Conservation (phyloP, 64 coral and sea anemone species). For the Platygyra sinensis region DNA sequence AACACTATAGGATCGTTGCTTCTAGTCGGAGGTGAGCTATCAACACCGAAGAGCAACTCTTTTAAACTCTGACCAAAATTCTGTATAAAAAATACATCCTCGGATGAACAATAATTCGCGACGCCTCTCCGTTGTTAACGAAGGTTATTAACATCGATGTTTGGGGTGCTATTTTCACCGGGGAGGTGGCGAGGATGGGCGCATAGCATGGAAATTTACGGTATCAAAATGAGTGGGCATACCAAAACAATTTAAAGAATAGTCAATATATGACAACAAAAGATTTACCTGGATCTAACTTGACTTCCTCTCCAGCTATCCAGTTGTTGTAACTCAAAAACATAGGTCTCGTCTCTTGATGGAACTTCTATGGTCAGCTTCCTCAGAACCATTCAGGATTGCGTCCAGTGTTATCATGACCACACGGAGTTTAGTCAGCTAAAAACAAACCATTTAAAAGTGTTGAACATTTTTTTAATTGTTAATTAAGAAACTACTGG, state of each 20-base stretch:
- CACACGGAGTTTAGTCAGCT: constrained; percentile 89
- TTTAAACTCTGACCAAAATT: too few relatives aligned
- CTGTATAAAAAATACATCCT: too few relatives aligned
- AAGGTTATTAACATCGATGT: too few relatives aligned
- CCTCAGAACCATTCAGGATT: constrained; percentile 87
- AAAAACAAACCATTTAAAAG: not conserved
- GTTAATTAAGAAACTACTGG: not conserved
- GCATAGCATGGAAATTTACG: not conserved
- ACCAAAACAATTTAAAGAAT: too few relatives aligned
- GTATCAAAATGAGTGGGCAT: too few relatives aligned
- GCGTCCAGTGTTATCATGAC: constrained; percentile 80
- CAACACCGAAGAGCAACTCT: too few relatives aligned
- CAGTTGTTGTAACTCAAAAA: constrained; percentile 86
- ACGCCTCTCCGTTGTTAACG: too few relatives aligned
- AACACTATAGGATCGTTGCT: too few relatives aligned
- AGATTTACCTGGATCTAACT: constrained; percentile 74
- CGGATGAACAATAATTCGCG: too few relatives aligned
- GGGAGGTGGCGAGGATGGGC: too few relatives aligned
- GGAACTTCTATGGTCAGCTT: constrained; percentile 83
- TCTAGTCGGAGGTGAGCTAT: too few relatives aligned
- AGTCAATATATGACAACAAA: not conserved
- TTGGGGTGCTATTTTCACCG: too few relatives aligned
- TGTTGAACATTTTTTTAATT: not conserved
- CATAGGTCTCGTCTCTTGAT: constrained; percentile 63
- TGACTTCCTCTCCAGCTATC: constrained; percentile 84